These are phyloP conservation scores for Lytechinus variegatus DNA, from an alignment of 35 echinoderm and acorn worm genomes.

Conservation along the genomic window DNA sequence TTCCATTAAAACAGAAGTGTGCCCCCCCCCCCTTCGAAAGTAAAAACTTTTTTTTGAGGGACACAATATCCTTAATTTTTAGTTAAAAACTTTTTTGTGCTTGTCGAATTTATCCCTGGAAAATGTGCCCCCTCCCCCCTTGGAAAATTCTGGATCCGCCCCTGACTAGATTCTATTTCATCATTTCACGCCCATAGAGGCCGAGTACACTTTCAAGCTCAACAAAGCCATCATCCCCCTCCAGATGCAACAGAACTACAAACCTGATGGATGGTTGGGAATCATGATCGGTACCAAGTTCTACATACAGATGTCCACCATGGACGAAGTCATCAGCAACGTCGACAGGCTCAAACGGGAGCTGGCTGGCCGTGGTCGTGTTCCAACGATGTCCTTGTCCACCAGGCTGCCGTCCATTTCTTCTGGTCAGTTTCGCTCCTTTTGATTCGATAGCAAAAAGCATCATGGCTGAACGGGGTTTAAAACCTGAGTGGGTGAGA, in stretches of 20 bases:
- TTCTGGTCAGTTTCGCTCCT: neutral
- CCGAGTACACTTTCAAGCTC: constrained; percentile 76
- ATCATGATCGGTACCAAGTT: constrained; percentile 77
- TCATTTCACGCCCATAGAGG: constrained; percentile 52
- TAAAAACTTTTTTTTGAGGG: no score
- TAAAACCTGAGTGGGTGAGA: no score
- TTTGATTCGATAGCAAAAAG: no score
- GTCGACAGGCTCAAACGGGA: constrained; percentile 44
- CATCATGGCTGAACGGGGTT: no score
- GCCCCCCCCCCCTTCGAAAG: no score
- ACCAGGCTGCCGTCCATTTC: neutral
- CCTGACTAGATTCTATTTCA: neutral
- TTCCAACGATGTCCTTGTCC: neutral
- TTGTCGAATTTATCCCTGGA: no score
- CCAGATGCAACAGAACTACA: constrained; percentile 59
- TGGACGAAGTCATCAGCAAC: constrained; percentile 36
- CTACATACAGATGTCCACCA: constrained; percentile 42
- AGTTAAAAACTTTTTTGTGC: no score
- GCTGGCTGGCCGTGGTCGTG: constrained; percentile 57
- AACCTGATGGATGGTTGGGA: constrained; percentile 76
- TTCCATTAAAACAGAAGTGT: no score
- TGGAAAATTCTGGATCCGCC: no score
- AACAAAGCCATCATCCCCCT: constrained; percentile 69
- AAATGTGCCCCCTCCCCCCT: no score
- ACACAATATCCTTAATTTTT: no score